Evolutionary conservation across 2,797 vertebrate genomes (phyloP), one percentile per base, ranked within the genome.

Genomic region (Paramormyrops hopkinsi): DNA sequence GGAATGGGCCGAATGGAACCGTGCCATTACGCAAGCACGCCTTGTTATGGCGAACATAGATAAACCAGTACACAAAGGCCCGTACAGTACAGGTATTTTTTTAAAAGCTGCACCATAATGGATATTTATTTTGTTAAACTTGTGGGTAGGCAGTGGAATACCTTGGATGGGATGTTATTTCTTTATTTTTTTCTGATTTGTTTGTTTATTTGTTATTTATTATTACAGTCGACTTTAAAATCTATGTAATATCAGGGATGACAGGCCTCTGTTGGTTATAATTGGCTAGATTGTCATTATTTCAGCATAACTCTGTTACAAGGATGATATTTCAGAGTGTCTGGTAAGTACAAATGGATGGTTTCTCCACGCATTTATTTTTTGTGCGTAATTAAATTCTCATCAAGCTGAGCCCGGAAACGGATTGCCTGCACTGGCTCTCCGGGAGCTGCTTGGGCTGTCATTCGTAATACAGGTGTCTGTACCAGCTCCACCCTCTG

Each of bases 401-500:
- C 19, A 62, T 88, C 86, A 88, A 88, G 56, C 54, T 62, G 54
- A 11, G 54, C n/a, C 37, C 12, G 85, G 50, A 90, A 87, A 90
- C 65, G 84, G 89, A 86, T 88, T 88, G 90, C 89, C 87, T 88
- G 73, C 54, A 53, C 84, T 86, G 4, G 89, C 90, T 89, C 85
- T 65, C 50, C 7, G 33, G 85, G 85, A 56, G 51, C 85, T 17
- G 51, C 3, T 14, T 37, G 50, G 33, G 29, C 88, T 90, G 90
- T 91, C 89, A 90, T 89, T 89, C 90, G 91, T 91, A 90, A 90
- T 88, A 88, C 89, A 91, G 90, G 91, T 89, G 79, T 90, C 87
- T 79, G 0, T 65, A 79, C 65, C 17, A 41, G 4, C 46, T 50
- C 86, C 73, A 59, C 54, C 65, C 37, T 56, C 83, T 88, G 48